These are phyloP conservation scores for Eremophila alpestris DNA, from an alignment of 2,797 vertebrate genomes.

Conservation along the genomic window DNA sequence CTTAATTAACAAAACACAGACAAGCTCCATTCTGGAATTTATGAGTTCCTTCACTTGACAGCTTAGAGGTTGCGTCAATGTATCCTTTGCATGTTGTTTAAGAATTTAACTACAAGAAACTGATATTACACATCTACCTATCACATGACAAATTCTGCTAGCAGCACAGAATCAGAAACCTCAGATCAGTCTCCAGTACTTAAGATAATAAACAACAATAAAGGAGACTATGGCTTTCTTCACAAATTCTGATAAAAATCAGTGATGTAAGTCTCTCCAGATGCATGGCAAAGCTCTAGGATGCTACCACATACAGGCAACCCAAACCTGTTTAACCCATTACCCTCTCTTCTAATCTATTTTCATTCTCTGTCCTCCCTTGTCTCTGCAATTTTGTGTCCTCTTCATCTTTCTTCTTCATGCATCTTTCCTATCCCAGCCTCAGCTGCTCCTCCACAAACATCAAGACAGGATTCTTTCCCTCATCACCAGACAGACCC, in stretches of 20 bases:
- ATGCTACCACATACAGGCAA: neutral
- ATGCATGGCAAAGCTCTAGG: neutral
- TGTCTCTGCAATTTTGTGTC: neutral
- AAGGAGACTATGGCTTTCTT: neutral
- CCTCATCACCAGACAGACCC: neutral
- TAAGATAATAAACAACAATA: neutral
- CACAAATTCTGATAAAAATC: neutral
- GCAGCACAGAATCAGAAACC: neutral
- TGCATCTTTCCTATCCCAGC: neutral
- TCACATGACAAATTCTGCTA: neutral
- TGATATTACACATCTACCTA: neutral
- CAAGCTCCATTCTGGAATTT: neutral
- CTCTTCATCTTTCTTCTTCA: neutral
- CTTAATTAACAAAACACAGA: conserved; percentile 36
- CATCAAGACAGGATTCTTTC: neutral
- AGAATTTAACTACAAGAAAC: neutral
- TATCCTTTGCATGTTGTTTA: neutral
- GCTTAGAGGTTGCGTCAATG: neutral
- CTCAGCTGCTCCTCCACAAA: neutral
- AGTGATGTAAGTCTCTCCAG: neutral
- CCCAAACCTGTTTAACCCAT: neutral
- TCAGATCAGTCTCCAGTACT: neutral
- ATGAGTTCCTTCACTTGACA: neutral
- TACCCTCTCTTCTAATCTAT: neutral
- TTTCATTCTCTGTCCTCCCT: neutral